These are phyloP conservation scores for Dexiosoma caninum DNA, from an alignment of 2,888 invertebrate species.

Conservation along the genomic window DNA sequence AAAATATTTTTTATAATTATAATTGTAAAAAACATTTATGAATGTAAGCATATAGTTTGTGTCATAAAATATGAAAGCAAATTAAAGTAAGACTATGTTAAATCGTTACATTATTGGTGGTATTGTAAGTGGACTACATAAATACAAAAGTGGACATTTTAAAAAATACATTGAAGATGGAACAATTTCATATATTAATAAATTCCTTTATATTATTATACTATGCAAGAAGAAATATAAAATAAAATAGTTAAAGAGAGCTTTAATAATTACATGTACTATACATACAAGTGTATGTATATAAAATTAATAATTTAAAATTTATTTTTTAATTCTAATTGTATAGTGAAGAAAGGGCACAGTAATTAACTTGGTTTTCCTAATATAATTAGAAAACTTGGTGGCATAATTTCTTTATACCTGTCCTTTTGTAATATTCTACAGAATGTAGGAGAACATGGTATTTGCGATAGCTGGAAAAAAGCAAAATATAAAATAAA, in stretches of 20 bases:
- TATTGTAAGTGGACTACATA: slow-evolving; percentile 47
- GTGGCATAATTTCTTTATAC: slow-evolving; percentile 36
- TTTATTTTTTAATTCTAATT: slow-evolving; percentile 45
- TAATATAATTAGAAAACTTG: slow-evolving; percentile 54
- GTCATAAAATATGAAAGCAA: neutral
- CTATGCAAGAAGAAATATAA: neutral
- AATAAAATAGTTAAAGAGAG: neutral
- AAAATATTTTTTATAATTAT: neutral
- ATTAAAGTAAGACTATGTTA: slow-evolving; percentile 8
- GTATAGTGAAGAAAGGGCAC: slow-evolving; percentile 57
- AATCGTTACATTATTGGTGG: slow-evolving; percentile 48
- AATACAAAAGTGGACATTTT: slow-evolving; percentile 41
- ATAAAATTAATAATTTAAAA: slow-evolving; percentile 2
- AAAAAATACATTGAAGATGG: slow-evolving; percentile 5
- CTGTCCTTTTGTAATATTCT: slow-evolving; percentile 6
- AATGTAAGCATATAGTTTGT: neutral
- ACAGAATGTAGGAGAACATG: neutral
- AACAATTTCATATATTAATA: neutral
- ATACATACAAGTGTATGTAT: neutral
- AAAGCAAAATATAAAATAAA: slow-evolving; percentile 15
- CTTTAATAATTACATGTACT: neutral
- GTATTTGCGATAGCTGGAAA: neutral
- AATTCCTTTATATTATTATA: neutral
- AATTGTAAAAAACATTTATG: too few species aligned
- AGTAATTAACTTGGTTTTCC: slow-evolving; percentile 56